Conservation (phyloP, 1,140 invertebrate genomes). For the Coelopa frigida region DNA sequence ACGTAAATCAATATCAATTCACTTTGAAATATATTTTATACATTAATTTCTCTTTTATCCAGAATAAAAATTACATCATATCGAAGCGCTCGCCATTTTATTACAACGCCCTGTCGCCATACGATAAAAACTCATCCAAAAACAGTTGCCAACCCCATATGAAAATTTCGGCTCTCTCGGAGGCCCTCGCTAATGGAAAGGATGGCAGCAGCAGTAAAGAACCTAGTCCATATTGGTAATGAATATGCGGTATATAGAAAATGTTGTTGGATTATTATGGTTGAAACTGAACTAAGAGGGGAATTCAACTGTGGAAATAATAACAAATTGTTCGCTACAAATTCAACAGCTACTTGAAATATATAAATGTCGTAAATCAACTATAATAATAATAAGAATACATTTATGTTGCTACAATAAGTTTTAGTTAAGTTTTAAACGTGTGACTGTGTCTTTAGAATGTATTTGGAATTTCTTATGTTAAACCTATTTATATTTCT, state of each 20-base stretch:
- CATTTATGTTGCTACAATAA: too few relatives aligned
- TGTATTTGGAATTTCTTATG: too few relatives aligned
- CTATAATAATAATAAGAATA: too few relatives aligned
- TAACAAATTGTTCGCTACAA: too few relatives aligned
- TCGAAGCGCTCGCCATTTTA: constrained; percentile 42
- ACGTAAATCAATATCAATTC: constrained; percentile 41
- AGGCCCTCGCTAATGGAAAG: constrained; percentile 33
- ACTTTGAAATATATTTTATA: not conserved
- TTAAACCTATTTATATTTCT: too few relatives aligned
- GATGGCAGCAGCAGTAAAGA: constrained; percentile 17
- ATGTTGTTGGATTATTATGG: not conserved
- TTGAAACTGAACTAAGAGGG: constrained; percentile 8
- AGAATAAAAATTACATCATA: constrained; percentile 42
- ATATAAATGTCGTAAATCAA: too few relatives aligned
- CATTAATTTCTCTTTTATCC: not conserved
- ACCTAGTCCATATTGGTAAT: constrained; percentile 40
- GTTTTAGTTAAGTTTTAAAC: too few relatives aligned
- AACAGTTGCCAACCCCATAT: constrained; percentile 28
- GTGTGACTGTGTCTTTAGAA: too few relatives aligned
- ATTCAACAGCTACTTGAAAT: constrained; percentile 9
- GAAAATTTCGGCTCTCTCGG: constrained; percentile 33
- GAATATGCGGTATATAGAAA: constrained; percentile 5
- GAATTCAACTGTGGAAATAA: too few relatives aligned
- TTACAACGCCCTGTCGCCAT: constrained; percentile 40
- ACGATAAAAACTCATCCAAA: constrained; percentile 26